Percentiles rank a stretch among this genome's conserved stretches.
phyloP scores from a whole-genome alignment of 2,797 vertebrate species.

The Oceanodroma leucorhoa region DNA sequence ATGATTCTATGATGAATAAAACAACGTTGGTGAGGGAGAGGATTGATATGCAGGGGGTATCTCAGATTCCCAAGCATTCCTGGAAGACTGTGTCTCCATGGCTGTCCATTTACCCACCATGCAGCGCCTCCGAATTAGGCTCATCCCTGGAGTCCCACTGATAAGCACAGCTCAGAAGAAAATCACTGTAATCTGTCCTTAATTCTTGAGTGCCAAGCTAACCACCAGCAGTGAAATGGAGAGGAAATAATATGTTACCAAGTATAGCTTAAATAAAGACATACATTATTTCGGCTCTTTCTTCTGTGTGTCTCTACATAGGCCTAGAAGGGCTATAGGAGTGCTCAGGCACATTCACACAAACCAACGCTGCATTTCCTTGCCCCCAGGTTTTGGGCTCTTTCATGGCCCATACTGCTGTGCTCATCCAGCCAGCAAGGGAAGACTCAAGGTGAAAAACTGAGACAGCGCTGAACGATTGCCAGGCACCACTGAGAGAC shows the following conservation, averaged over 20 bases:
- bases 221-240: slow-evolving; percentile 41
- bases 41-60: background rate
- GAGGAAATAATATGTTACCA: slow-evolving; percentile 54
- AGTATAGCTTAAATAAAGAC: slow-evolving; percentile 59
- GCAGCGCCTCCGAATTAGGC: background rate
- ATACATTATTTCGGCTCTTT: background rate
- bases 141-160: slow-evolving; percentile 50
- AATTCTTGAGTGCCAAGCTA: slow-evolving; percentile 51
- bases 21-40: background rate
- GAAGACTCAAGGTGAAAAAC: slow-evolving; percentile 12
- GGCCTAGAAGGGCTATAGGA: background rate
- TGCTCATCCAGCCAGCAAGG: background rate
- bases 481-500: background rate
- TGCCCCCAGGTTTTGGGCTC: background rate
- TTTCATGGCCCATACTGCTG: background rate
- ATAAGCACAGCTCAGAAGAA: slow-evolving; percentile 49
- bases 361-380: background rate
- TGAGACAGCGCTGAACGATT: background rate
- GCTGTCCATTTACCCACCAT: background rate
- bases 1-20: background rate
- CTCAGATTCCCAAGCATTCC: background rate
- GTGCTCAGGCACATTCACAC: background rate
- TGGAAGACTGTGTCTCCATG: background rate
- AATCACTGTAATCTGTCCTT: slow-evolving; percentile 65
- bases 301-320: background rate